Base-by-base conservation (phyloP, 1,140 invertebrate genomes). In the Drosophila watanabei region DNA sequence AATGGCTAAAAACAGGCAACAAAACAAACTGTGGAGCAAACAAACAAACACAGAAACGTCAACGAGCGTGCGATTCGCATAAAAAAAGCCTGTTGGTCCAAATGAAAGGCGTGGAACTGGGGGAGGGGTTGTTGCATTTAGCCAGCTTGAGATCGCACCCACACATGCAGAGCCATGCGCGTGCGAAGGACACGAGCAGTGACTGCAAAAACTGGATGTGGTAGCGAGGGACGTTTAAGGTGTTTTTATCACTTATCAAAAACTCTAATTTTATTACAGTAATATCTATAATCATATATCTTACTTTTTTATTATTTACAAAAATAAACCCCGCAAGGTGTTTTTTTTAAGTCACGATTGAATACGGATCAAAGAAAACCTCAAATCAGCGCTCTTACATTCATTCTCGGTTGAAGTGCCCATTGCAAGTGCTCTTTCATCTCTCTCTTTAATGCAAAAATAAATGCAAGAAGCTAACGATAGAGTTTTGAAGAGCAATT, bases 1-100 rank as follows among this genome's bases (percentile, higher is more conserved):
- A 75, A 84, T 79, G 81, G 73, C 78, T 88, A 80, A 89, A 89
- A 83, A 80, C 66, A 79, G 80, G 80, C 83, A 76, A 78, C 68
- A 85, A 76, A 91, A 73, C 71, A 80, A 84, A 75, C 80, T 62
- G 75, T 39, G 56, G 14, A 37, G 35, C 35, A 72, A 73, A 69
- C 65, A 79, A 60, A 61, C 66, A 80, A 88, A 79, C 72, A 72
- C 79, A 88, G 62, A 75, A 66, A 73, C 64, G 73, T 68, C 68
- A 73, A 69, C 64, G 75, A 80, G 70, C 48, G 61, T 61, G 60
- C 61, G 54, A 58, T 59, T 58, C 46, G 75, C 68, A 79, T 59
- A 66, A 70, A 83, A 51, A 69, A 72, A 72, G 46, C 45, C 61
- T 18, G 41, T 52, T 60, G 70, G 68, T 28, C 49, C 63, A 52